A percentile compares a stretch with the other conserved stretches of the same genome.
These are phyloP conservation scores for Rhodophaea formosa DNA, from an alignment of 2,888 invertebrate species.

Conservation along the genomic window DNA sequence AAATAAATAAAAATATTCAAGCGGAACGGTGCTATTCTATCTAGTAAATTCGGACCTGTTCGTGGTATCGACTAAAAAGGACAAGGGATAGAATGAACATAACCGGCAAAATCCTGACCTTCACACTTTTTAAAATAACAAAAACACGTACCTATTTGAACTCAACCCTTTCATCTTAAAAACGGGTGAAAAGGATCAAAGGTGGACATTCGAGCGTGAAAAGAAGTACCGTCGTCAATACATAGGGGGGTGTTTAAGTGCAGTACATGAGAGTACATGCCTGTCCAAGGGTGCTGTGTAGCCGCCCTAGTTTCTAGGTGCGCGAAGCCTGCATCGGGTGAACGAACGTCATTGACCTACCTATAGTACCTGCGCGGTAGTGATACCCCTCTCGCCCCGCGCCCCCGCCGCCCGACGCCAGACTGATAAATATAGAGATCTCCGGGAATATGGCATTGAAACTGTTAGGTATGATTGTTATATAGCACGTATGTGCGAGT, in stretches of 20 bases:
- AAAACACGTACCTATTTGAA: background rate
- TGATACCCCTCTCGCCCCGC: conserved; percentile 30
- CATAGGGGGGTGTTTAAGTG: conserved; percentile 36
- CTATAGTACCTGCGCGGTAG: conserved; percentile 40
- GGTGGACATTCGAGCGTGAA: conserved; percentile 26
- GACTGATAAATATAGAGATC: conserved; percentile 63
- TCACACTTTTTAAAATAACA: conserved; percentile 3
- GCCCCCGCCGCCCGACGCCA: conserved; percentile 26
- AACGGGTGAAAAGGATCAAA: conserved; percentile 24
- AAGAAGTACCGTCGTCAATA: conserved; percentile 25
- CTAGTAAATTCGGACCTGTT: background rate
- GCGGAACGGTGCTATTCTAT: no score
- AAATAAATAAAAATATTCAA: no score
- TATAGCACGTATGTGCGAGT: conserved; percentile 25
- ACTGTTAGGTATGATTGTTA: conserved; percentile 31
- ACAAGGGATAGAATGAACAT: background rate
- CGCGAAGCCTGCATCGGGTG: conserved; percentile 52
- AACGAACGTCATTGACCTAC: conserved; percentile 52
- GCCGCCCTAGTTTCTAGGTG: conserved; percentile 68
- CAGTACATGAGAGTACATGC: conserved; percentile 32
- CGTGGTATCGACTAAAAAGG: background rate
- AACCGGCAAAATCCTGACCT: background rate
- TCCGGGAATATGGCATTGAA: conserved; percentile 71
- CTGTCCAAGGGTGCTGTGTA: conserved; percentile 39
- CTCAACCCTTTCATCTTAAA: conserved; percentile 16